Evolutionary conservation across 2,888 invertebrate genomes (phyloP), one percentile per base, ranked within the genome.

Genomic region (Brachyopa scutellaris): DNA sequence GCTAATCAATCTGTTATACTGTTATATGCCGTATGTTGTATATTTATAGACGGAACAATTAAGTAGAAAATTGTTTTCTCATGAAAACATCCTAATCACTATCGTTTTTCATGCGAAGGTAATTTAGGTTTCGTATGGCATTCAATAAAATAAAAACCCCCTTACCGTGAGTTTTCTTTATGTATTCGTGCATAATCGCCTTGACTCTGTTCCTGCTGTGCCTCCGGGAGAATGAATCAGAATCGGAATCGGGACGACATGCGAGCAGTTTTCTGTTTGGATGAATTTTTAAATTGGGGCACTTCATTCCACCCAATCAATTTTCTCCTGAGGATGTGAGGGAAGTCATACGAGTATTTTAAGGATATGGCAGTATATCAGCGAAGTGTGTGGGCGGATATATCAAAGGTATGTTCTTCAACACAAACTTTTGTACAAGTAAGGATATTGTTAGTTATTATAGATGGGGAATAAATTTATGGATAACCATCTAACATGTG

Each of bases 261-360:
- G 40, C 29, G 47, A 47, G n/a, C n/a, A n/a, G n/a, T 11, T 38
- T 55, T n/a, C 33, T 21, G 21, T 13, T 53, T 21, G 19, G 26
- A n/a, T 17, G 15, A 23, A 57, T 40, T 40, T 23, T 8, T 40
- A 17, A 40, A 38, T 57, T 26, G 40, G 13, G 13, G 2, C n/a
- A 2, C 9, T 26, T 57, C 40, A 57, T 29, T 57, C 57, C 57
- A 57, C 29, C 17, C 61, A 13, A 45, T 61, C 31, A 45, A 31
- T 11, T 61, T 61, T 19, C 5, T 11, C 40, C n/a, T 19, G n/a
- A 17, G 6, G 17, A 2, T 17, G 40, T 17, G 5, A 5, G 13
- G 6, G 23, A 17, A 26, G 40, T 17, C 17, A 8, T 59, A 13
- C 19, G 11, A 11, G 33, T 19, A 17, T n/a, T 51, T 11, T 31